A percentile compares a stretch with the other conserved stretches of the same genome.
Conservation (phyloP, 2,888 invertebrate species). For the Drosophila testacea region DNA sequence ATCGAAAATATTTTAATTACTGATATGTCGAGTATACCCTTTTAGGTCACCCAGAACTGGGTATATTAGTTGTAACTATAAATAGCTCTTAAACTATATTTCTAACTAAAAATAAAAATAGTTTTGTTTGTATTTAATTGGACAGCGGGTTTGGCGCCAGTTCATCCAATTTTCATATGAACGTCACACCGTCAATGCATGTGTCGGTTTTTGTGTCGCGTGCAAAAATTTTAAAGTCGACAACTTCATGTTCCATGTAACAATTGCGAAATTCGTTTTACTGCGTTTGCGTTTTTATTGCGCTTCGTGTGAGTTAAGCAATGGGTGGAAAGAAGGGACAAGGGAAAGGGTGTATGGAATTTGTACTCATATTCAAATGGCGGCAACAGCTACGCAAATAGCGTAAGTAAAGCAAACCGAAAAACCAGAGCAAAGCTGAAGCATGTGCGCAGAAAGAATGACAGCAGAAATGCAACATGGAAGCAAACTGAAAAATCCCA, state of each 20-base stretch:
- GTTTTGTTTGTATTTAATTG: slow-evolving; percentile 45
- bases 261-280: slow-evolving; percentile 17
- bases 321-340: not conserved
- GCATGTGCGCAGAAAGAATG: slow-evolving; percentile 37
- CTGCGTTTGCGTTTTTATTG: slow-evolving; percentile 28
- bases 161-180: slow-evolving; percentile 26
- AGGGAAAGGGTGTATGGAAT: slow-evolving; percentile 20
- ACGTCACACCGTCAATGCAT: slow-evolving; percentile 35
- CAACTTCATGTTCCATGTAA: slow-evolving; percentile 19
- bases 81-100: slow-evolving; percentile 12
- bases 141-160: slow-evolving; percentile 51
- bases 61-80: slow-evolving; percentile 14
- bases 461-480: slow-evolving; percentile 32
- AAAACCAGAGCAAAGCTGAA: slow-evolving; percentile 22
- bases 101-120: slow-evolving; percentile 46
- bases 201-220: slow-evolving; percentile 39
- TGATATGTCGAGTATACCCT: not conserved
- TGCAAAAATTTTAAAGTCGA: slow-evolving; percentile 30
- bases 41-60: not conserved
- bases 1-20: not conserved
- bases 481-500: slow-evolving; percentile 19
- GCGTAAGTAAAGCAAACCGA: slow-evolving; percentile 14
- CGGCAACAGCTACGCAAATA: slow-evolving; percentile 51
- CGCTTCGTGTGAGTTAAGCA: slow-evolving; percentile 3
- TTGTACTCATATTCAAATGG: slow-evolving; percentile 49